Conservation (phyloP, 2,113 vertebrate genomes). For the Pagrus major region DNA sequence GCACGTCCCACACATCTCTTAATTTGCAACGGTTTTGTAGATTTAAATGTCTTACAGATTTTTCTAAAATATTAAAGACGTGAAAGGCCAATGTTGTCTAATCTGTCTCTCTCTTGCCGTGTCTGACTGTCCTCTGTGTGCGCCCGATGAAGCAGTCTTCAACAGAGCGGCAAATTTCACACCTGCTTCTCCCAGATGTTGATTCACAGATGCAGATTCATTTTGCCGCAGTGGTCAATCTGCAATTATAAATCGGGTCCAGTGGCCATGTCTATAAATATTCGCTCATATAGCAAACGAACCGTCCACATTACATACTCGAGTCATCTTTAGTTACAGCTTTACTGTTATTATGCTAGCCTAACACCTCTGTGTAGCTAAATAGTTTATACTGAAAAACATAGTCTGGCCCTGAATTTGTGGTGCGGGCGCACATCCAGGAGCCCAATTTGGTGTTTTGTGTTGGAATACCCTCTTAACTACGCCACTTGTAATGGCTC, state of each 20-base stretch:
- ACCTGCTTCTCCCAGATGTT: constrained; percentile 32
- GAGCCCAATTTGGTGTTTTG: neutral
- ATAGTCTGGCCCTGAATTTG: neutral
- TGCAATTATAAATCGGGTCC: neutral
- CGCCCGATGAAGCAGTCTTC: neutral
- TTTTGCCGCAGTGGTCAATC: neutral
- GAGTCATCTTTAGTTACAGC: neutral
- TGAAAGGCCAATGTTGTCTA: neutral
- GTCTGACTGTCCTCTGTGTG: neutral
- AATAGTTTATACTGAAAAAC: no score
- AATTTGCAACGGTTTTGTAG: neutral
- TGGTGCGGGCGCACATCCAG: neutral
- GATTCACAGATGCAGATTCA: neutral
- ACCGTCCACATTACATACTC: neutral
- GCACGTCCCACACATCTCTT: neutral
- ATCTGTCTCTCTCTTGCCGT: neutral
- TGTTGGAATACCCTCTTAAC: neutral
- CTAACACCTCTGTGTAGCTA: no score
- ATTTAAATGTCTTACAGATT: neutral
- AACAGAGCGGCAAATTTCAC: constrained; percentile 6
- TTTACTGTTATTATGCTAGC: neutral
- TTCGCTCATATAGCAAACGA: neutral
- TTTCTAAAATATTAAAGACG: neutral
- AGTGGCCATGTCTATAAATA: neutral
- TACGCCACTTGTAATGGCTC: constrained; percentile 12